These are phyloP conservation scores for Zaprionus vittiger DNA, from an alignment of 1,140 invertebrate species.

Conservation along the genomic window DNA sequence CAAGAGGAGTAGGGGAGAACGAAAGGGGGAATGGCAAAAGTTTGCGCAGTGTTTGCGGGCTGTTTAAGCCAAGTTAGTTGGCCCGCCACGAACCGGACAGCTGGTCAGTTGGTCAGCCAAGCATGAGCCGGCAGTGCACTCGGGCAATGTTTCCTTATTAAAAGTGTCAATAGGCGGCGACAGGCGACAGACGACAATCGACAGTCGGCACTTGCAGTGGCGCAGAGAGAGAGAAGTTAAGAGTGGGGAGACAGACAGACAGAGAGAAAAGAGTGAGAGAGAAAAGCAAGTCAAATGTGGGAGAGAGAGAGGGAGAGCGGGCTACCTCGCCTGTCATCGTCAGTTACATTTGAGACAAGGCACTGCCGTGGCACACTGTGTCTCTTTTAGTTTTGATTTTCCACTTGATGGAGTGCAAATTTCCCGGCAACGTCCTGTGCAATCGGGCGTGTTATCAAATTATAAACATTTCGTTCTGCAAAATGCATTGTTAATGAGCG, in stretches of 20 bases:
- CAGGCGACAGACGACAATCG: slow-evolving; percentile 17
- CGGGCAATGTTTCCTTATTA: slow-evolving; percentile 54
- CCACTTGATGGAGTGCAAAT: slow-evolving; percentile 81
- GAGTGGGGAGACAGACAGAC: background rate
- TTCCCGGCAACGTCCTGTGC: slow-evolving; percentile 43
- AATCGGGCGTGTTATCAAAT: slow-evolving; percentile 75
- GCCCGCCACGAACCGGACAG: slow-evolving; percentile 1
- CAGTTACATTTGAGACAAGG: background rate
- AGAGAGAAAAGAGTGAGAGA: background rate
- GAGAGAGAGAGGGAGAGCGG: background rate
- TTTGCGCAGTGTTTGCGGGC: slow-evolving; percentile 34
- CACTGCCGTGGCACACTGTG: slow-evolving; percentile 9
- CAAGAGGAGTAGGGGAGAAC: too few relatives aligned
- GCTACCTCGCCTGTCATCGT: background rate
- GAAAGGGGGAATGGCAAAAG: background rate
- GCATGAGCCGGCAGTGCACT: slow-evolving; percentile 43
- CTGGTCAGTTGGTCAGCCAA: slow-evolving; percentile 19
- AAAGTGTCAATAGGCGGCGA: slow-evolving; percentile 49
- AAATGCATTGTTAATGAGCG: slow-evolving; percentile 74
- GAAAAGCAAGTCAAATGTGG: background rate
- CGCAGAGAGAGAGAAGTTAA: background rate
- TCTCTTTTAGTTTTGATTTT: slow-evolving; percentile 75
- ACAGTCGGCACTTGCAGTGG: slow-evolving; percentile 3
- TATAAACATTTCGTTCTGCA: slow-evolving; percentile 61
- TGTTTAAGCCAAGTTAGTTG: slow-evolving; percentile 45